Evolutionary conservation across 2,888 invertebrate genomes (phyloP).

Genomic region (Heliconius aoede): DNA sequence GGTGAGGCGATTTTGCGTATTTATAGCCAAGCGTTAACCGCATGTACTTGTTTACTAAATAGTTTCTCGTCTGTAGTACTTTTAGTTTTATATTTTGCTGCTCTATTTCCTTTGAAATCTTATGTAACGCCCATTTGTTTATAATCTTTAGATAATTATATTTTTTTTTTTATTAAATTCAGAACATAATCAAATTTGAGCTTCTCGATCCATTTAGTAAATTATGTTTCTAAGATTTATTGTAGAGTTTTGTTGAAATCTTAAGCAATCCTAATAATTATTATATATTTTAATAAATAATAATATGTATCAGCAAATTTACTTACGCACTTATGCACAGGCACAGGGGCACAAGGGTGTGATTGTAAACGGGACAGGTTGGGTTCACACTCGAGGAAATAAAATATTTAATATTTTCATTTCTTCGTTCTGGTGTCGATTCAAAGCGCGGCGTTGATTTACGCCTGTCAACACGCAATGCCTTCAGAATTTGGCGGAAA

Average conservation of each 20-base stretch:
- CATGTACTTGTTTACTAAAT: conserved; percentile 36
- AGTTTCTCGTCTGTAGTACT: conserved; percentile 28
- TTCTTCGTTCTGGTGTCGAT: no score
- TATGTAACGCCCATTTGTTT: background rate
- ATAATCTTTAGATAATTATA: background rate
- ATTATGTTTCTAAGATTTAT: background rate
- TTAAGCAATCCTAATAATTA: no score
- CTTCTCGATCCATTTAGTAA: background rate
- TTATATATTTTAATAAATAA: no score
- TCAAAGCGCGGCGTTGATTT: no score
- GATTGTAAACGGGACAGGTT: no score
- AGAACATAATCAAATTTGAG: background rate
- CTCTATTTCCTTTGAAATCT: background rate
- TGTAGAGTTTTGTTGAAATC: background rate
- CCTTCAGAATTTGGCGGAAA: no score
- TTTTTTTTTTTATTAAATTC: background rate
- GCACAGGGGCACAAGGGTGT: no score
- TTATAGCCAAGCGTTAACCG: conserved; percentile 32
- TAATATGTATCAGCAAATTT: no score
- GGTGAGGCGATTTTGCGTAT: conserved; percentile 32
- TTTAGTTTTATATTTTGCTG: conserved; percentile 12
- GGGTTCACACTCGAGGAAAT: no score
- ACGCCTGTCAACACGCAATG: no score
- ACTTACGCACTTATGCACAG: no score
- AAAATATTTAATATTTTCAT: no score